Conservation (phyloP, 1,140 invertebrate species). For the Drosophila busckii region DNA sequence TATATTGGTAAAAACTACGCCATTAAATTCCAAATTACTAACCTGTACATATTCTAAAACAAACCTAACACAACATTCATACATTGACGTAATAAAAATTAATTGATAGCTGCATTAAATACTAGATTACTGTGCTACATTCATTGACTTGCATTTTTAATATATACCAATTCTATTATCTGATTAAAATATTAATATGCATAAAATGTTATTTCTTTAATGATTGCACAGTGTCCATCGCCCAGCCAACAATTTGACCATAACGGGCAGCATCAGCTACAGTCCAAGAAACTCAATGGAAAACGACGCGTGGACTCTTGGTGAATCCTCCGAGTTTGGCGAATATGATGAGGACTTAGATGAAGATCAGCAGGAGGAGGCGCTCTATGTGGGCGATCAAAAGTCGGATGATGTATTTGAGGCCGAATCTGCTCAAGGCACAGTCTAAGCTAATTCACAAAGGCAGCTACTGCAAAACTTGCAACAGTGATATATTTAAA, state of each 20-base stretch:
- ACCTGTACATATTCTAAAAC: slow-evolving; percentile 4
- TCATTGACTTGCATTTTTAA: no score
- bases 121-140: slow-evolving; percentile 21
- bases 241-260: slow-evolving; percentile 61
- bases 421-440: slow-evolving; percentile 40
- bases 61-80: slow-evolving; percentile 13
- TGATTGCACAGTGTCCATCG: slow-evolving; percentile 38
- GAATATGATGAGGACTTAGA: slow-evolving; percentile 51
- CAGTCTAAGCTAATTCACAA: slow-evolving; percentile 19
- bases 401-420: slow-evolving; percentile 66
- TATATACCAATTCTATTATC: no score
- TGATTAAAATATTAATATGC: no score
- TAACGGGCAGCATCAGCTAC: slow-evolving; percentile 56
- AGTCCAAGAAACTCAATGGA: slow-evolving; percentile 68
- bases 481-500: slow-evolving; percentile 68
- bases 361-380: slow-evolving; percentile 16
- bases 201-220: no score
- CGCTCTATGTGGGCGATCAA: slow-evolving; percentile 32
- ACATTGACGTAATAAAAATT: slow-evolving; percentile 11
- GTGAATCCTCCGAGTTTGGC: slow-evolving; percentile 62
- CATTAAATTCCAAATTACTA: no score
- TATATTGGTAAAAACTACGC: no score
- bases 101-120: slow-evolving; percentile 23
- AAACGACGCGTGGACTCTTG: slow-evolving; percentile 72
- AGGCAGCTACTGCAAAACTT: slow-evolving; percentile 32